Evolutionary conservation across 2,797 vertebrate species (phyloP), one percentile per base, ranked within the genome.

Genomic region (Bufotes viridis): DNA sequence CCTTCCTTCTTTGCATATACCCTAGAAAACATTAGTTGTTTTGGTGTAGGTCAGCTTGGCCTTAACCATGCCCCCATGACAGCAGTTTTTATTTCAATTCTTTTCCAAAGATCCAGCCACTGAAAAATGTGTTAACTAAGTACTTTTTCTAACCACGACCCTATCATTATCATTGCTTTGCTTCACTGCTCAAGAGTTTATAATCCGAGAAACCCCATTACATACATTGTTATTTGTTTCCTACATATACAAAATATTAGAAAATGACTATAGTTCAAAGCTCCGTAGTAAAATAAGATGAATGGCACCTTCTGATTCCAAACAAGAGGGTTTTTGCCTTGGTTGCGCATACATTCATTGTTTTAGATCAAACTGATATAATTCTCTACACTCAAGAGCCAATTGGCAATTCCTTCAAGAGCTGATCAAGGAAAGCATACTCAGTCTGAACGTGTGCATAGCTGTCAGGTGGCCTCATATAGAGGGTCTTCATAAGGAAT

Each of bases 291-390:
- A 51, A 74, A 55, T 53, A 78, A 78, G 22, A 78, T 24, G 13
- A 53, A 15, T 24, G 7, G n/a, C 49, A 24, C 11, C 49, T 74
- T 49, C 34, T 49, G 72, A 22, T 20, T 75, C 20, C 20, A n/a
- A 22, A 75, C 20, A 51, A 51, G 22, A 75, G 22, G 0, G 51
- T 12, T 78, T 55, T 78, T 55, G 75, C 75, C 15, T 55, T 24
- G 75, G 55, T 55, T 55, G 49, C 75, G 7, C 75, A 51, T 78
- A 55, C 75, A 55, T 78, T 78, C 22, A 78, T 78, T 78, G 75
- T 55, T 78, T 78, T n/a, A 78, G 75, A 78, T 78, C 75, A 55
- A 53, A 55, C 51, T 22, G 51, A 53, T 78, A 78, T 78, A 78
- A 78, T 55, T 78, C 75, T 24, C 75, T 24, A 53, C 42, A 55